A percentile compares a stretch with the other conserved stretches of the same genome.
phyloP scores from a whole-genome alignment of 2,888 invertebrate genomes.

The Epinotia demarniana region DNA sequence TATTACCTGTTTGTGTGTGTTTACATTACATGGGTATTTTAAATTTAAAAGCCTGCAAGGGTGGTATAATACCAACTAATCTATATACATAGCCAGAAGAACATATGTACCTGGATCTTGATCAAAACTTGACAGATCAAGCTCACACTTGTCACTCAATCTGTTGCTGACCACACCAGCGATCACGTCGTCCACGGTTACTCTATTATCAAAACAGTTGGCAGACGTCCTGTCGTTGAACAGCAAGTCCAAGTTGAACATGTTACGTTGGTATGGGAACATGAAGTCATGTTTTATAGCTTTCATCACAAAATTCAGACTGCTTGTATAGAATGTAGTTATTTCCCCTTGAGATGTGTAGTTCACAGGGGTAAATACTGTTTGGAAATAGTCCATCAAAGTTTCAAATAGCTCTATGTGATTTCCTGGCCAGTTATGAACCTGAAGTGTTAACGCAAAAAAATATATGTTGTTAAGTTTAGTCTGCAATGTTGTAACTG shows the following conservation, averaged over 20 bases:
- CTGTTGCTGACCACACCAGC: slow-evolving; percentile 64
- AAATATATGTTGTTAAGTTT: neutral
- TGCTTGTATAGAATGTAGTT: slow-evolving; percentile 71
- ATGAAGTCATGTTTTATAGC: slow-evolving; percentile 72
- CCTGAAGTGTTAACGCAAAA: slow-evolving; percentile 56
- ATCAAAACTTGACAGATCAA: slow-evolving; percentile 72
- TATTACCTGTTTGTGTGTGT: neutral
- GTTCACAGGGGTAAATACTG: slow-evolving; percentile 65
- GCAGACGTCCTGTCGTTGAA: slow-evolving; percentile 70
- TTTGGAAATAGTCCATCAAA: slow-evolving; percentile 61
- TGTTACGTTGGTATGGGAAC: slow-evolving; percentile 68
- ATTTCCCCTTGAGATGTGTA: slow-evolving; percentile 59
- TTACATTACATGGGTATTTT: neutral
- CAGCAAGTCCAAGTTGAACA: slow-evolving; percentile 71
- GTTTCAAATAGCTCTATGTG: slow-evolving; percentile 63
- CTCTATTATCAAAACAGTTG: slow-evolving; percentile 64
- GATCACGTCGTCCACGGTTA: slow-evolving; percentile 68
- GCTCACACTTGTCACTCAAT: slow-evolving; percentile 64
- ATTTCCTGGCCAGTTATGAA: slow-evolving; percentile 69
- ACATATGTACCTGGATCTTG: slow-evolving; percentile 70
- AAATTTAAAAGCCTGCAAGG: too few species aligned
- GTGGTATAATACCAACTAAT: neutral
- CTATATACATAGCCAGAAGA: neutral
- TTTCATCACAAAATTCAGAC: slow-evolving; percentile 63
- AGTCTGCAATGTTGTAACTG: slow-evolving; percentile 26